phyloP scores from a whole-genome alignment of 2,113 vertebrate species.

The Nibea coibor region DNA sequence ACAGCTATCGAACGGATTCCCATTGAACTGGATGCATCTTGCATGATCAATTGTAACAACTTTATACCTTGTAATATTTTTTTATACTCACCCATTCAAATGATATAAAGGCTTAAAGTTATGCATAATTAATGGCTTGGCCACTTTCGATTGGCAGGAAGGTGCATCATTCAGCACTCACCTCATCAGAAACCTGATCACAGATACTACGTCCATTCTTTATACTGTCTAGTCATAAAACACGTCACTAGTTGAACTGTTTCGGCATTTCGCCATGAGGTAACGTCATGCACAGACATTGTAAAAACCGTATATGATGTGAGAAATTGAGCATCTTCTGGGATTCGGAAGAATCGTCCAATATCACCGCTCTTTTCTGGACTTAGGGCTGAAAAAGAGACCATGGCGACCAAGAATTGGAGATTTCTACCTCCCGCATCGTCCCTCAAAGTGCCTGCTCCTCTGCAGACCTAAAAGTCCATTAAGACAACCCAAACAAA shows the following conservation, averaged over 20 bases:
- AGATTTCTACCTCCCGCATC: conserved; percentile 21
- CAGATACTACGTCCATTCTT: too few species aligned
- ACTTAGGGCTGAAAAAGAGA: neutral
- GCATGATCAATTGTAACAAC: too few species aligned
- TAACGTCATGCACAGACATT: neutral
- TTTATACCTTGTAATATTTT: too few species aligned
- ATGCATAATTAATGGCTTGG: too few species aligned
- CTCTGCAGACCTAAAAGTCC: conserved; percentile 4
- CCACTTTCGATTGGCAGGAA: too few species aligned
- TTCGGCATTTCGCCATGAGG: too few species aligned
- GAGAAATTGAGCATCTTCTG: neutral
- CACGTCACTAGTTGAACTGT: too few species aligned
- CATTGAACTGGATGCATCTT: neutral
- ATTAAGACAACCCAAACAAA: conserved; percentile 37
- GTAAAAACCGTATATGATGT: neutral
- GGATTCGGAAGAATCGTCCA: neutral
- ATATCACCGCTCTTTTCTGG: neutral
- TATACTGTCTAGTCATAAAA: too few species aligned
- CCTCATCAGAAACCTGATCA: too few species aligned
- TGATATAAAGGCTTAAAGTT: too few species aligned
- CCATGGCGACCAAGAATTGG: neutral
- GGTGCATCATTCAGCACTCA: too few species aligned
- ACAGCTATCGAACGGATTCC: neutral
- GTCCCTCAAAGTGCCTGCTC: neutral
- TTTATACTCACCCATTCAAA: too few species aligned